Evolutionary conservation across 2,113 vertebrate genomes (phyloP).

Genomic region (Chiloscyllium plagiosum): DNA sequence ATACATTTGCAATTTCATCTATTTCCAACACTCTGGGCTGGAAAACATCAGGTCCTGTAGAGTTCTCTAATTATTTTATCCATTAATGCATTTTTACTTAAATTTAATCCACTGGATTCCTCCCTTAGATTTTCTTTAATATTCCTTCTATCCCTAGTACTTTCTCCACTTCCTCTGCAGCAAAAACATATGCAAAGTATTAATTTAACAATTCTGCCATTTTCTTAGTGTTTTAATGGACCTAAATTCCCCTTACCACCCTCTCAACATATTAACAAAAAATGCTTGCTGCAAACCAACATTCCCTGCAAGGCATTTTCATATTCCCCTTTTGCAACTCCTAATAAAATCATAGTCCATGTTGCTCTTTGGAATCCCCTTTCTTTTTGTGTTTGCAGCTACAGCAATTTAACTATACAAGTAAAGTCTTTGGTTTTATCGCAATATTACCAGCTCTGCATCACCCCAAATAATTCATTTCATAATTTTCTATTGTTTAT

Average conservation of each 20-base stretch:
- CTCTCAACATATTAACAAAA: background rate
- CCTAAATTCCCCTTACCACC: background rate
- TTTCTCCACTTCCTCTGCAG: background rate
- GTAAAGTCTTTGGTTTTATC: too few species aligned
- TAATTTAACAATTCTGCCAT: background rate
- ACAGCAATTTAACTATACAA: too few species aligned
- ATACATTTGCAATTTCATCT: background rate
- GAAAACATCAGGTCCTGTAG: background rate
- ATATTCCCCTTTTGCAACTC: background rate
- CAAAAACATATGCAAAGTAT: background rate
- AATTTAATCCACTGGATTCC: background rate
- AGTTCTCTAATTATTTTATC: background rate
- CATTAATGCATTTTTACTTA: background rate
- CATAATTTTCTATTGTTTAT: background rate
- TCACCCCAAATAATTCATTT: background rate
- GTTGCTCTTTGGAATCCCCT: background rate
- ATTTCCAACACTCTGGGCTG: background rate
- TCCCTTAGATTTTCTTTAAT: background rate
- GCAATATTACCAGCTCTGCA: too few species aligned
- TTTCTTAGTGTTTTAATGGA: background rate
- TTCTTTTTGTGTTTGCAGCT: background rate
- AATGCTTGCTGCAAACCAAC: background rate
- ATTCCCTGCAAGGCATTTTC: background rate
- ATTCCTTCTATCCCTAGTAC: background rate
- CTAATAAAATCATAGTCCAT: background rate